Percentiles rank a stretch among this genome's conserved stretches.
Conservation (phyloP, 2,113 vertebrate species). For the Falcunculus frontatus region DNA sequence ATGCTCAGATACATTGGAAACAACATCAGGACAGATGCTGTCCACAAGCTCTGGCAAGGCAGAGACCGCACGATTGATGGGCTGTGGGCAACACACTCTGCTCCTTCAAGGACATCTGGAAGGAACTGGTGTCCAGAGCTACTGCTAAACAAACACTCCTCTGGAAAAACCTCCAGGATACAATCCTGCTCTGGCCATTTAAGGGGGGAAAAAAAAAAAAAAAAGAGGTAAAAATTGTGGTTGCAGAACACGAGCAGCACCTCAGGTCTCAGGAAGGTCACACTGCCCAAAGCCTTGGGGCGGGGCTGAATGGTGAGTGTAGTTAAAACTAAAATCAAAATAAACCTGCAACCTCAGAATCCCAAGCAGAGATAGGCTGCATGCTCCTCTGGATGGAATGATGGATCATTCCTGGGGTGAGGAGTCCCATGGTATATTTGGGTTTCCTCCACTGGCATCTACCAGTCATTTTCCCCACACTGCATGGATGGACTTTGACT, state of each 20-base stretch:
- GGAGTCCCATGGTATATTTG: not conserved
- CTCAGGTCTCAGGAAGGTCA: not conserved
- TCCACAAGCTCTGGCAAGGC: not conserved
- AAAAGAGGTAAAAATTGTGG: not conserved
- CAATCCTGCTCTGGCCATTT: not conserved
- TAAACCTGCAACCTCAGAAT: not conserved
- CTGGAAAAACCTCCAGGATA: not conserved
- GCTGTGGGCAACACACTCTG: not conserved
- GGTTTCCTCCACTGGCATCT: not conserved
- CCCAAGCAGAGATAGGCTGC: not conserved
- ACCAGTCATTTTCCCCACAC: not conserved
- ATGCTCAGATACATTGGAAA: not conserved
- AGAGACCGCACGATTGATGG: not conserved
- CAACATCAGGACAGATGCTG: not conserved
- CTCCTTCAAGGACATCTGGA: not conserved
- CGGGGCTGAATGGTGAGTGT: not conserved
- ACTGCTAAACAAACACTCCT: not conserved
- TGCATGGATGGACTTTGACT: not conserved
- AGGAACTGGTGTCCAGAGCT: not conserved
- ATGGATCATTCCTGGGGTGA: not conserved
- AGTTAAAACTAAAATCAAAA: not conserved
- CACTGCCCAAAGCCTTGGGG: not conserved
- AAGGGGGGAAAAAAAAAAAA: fast-evolving
- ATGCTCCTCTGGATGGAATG: not conserved
- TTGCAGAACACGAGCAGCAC: not conserved